phyloP scores from a whole-genome alignment of 2,888 invertebrate species.

The Elmis aenea region DNA sequence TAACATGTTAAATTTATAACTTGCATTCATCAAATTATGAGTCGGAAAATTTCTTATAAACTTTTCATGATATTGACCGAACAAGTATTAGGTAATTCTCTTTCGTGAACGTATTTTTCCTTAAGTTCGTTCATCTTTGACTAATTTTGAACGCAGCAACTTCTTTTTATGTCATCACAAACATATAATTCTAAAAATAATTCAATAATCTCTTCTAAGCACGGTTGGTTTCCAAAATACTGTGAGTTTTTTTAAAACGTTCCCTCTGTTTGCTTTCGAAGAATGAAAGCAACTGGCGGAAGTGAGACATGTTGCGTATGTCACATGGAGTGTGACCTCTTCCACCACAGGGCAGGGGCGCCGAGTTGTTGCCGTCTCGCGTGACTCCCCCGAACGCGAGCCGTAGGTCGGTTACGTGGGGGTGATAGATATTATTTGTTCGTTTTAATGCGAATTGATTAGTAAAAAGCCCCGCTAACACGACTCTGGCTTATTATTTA shows the following conservation, averaged over 20 bases:
- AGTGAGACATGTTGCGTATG: slow-evolving; percentile 30
- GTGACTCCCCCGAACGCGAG: slow-evolving; percentile 19
- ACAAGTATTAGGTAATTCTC: too few relatives aligned
- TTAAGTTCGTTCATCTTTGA: too few relatives aligned
- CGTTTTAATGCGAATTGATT: slow-evolving; percentile 28
- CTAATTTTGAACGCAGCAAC: too few relatives aligned
- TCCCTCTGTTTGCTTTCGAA: slow-evolving; percentile 15
- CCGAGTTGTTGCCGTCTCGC: slow-evolving; percentile 18
- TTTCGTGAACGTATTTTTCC: too few relatives aligned
- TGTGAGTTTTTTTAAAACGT: slow-evolving; percentile 13
- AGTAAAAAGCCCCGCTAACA: slow-evolving; percentile 11
- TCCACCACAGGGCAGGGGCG: slow-evolving; percentile 18
- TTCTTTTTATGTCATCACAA: too few relatives aligned
- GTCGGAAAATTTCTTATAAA: too few relatives aligned
- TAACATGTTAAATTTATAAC: too few relatives aligned
- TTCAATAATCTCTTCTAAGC: slow-evolving; percentile 11
- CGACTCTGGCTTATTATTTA: slow-evolving; percentile 12
- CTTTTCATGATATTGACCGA: too few relatives aligned
- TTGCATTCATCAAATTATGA: too few relatives aligned
- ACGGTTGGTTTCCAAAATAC: slow-evolving; percentile 9
- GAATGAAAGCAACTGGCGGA: slow-evolving; percentile 27
- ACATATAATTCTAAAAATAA: slow-evolving; percentile 12
- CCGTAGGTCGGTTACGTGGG: slow-evolving; percentile 16
- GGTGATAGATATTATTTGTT: slow-evolving; percentile 26
- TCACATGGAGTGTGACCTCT: slow-evolving; percentile 27